A percentile compares a stretch with the other conserved stretches of the same genome.
phyloP scores from a whole-genome alignment of 1,140 invertebrate genomes.

The Tetramorium alpestre region DNA sequence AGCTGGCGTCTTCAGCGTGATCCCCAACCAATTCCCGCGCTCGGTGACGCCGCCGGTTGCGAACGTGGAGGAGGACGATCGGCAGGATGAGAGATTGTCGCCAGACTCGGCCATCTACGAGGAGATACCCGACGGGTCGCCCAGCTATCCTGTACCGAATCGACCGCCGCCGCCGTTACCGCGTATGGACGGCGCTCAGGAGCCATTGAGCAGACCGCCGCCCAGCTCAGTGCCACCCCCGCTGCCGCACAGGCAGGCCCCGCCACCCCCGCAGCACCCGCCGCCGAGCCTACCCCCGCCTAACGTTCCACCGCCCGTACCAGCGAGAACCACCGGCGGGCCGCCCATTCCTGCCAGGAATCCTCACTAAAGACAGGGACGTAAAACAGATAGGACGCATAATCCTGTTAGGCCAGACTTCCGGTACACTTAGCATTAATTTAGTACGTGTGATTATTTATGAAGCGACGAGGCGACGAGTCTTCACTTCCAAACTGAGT shows the following conservation, averaged over 20 bases:
- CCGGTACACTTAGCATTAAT: slow-evolving; percentile 41
- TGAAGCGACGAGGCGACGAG: slow-evolving; percentile 46
- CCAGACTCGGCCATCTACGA: slow-evolving; percentile 86
- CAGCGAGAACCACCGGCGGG: slow-evolving; percentile 88
- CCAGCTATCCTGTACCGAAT: slow-evolving; percentile 81
- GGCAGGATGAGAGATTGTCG: slow-evolving; percentile 74
- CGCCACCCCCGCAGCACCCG: slow-evolving; percentile 87
- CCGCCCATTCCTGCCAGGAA: slow-evolving; percentile 90
- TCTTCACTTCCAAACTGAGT: slow-evolving; percentile 53
- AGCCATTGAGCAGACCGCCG: slow-evolving; percentile 77
- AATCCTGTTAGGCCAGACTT: slow-evolving; percentile 14
- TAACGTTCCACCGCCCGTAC: slow-evolving; percentile 87
- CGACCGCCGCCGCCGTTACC: slow-evolving; percentile 82
- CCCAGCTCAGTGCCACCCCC: slow-evolving; percentile 87
- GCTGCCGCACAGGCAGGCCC: slow-evolving; percentile 88
- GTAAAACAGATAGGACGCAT: background rate
- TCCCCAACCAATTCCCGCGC: slow-evolving; percentile 65
- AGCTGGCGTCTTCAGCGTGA: slow-evolving; percentile 80
- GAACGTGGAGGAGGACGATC: background rate
- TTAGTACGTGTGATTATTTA: slow-evolving; percentile 65
- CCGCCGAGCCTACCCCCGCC: slow-evolving; percentile 85
- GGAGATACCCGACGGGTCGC: slow-evolving; percentile 85
- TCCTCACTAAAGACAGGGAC: slow-evolving; percentile 76
- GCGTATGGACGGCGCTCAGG: slow-evolving; percentile 78
- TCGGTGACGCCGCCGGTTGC: background rate